Percentiles rank a stretch among this genome's conserved stretches.
Conservation (phyloP, 2,113 vertebrate genomes). For the Neoarius graeffei region DNA sequence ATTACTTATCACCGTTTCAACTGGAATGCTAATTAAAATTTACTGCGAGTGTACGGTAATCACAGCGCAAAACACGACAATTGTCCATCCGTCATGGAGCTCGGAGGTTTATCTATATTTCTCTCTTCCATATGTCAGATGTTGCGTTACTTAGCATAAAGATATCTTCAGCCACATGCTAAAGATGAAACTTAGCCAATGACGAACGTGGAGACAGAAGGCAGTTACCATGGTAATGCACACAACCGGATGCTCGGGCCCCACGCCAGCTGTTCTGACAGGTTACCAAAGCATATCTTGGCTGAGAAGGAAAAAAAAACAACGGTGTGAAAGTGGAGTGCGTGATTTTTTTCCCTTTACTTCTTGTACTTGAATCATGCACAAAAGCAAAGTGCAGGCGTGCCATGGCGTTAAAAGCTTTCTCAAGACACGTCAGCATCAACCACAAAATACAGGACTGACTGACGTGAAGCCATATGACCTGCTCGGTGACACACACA, state of each 20-base stretch:
- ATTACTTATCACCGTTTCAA: neutral
- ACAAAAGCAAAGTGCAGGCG: neutral
- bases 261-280: conserved; percentile 16
- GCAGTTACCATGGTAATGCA: conserved; percentile 21
- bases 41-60: neutral
- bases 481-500: neutral
- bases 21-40: conserved; percentile 27
- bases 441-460: neutral
- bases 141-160: conserved; percentile 38
- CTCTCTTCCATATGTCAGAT: conserved; percentile 15
- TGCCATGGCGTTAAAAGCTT: neutral
- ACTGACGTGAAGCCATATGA: neutral
- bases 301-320: neutral
- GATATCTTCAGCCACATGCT: conserved; percentile 36
- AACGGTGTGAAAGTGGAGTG: neutral
- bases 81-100: neutral
- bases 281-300: neutral
- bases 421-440: neutral
- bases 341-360: conserved; percentile 22
- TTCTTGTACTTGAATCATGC: conserved; percentile 13
- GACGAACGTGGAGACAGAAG: neutral
- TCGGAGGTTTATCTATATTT: neutral
- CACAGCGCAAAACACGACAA: neutral
- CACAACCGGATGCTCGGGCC: neutral
- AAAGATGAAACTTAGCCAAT: neutral